Evolutionary conservation across 2,888 invertebrate species (phyloP).

Genomic region (Ephialtes manifestator): DNA sequence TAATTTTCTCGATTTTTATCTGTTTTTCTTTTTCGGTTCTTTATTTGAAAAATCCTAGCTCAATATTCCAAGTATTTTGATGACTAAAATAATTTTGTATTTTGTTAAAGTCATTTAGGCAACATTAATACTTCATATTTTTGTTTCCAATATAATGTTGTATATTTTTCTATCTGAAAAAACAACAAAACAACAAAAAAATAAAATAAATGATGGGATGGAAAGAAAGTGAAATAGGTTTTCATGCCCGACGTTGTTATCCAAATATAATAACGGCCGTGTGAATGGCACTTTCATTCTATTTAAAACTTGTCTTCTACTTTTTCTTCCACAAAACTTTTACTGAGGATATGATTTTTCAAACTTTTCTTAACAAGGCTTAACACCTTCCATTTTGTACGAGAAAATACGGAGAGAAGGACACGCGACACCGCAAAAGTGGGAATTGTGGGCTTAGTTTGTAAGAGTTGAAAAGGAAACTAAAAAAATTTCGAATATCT

Average conservation of each 20-base stretch:
- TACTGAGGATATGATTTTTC: background rate
- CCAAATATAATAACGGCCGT: no score
- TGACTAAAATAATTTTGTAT: background rate
- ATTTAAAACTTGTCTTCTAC: background rate
- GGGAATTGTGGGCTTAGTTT: background rate
- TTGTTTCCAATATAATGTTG: no score
- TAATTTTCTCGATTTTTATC: background rate
- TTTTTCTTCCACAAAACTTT: background rate
- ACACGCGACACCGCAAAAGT: background rate
- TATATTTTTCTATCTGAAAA: no score
- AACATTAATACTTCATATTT: no score
- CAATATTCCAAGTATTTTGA: background rate
- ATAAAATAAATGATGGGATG: no score
- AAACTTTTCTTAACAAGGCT: background rate
- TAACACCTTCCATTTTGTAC: background rate
- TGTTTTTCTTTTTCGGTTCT: background rate
- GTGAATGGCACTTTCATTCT: no score
- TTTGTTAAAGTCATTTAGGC: no score
- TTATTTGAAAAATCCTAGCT: background rate
- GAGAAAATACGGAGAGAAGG: background rate
- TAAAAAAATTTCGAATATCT: constrained; percentile 5
- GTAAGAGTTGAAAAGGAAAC: background rate
- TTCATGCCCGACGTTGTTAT: background rate
- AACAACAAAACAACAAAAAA: no score
- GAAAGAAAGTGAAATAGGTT: no score